These are phyloP conservation scores for Melitaea athalia DNA, from an alignment of 2,888 invertebrate species.

Conservation along the genomic window DNA sequence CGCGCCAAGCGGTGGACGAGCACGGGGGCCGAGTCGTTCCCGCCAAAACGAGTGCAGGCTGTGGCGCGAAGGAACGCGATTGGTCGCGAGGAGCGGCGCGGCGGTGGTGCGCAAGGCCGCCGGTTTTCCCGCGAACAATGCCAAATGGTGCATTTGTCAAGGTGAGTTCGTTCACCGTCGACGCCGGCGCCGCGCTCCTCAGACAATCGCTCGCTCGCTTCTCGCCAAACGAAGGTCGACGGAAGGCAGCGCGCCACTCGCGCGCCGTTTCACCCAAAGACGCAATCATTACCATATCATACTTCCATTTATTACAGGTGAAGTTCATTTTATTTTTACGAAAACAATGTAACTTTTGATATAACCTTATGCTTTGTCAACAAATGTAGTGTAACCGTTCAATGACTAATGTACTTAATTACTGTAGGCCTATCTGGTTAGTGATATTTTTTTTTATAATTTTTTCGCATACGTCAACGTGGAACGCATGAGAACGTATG, in stretches of 20 bases:
- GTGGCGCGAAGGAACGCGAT: constrained; percentile 78
- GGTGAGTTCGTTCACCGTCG: constrained; percentile 82
- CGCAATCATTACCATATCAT: constrained; percentile 60
- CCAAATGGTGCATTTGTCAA: constrained; percentile 83
- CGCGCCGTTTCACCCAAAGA: constrained; percentile 54
- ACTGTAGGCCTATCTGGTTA: neutral
- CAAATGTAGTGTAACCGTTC: neutral
- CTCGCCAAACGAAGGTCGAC: constrained; percentile 75
- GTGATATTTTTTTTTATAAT: neutral
- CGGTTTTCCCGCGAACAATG: constrained; percentile 83
- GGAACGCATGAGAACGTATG: neutral
- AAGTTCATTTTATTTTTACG: constrained; percentile 57
- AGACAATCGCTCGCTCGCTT: constrained; percentile 67
- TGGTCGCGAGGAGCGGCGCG: constrained; percentile 65
- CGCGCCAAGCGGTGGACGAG: constrained; percentile 53
- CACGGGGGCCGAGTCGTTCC: constrained; percentile 57
- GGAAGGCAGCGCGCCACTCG: constrained; percentile 68
- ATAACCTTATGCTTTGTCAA: neutral
- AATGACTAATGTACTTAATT: neutral
- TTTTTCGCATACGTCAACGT: neutral
- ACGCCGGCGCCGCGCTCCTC: constrained; percentile 65
- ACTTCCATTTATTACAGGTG: constrained; percentile 65
- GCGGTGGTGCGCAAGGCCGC: constrained; percentile 80
- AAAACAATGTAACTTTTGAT: constrained; percentile 14
- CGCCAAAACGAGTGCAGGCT: constrained; percentile 79